phyloP scores from a whole-genome alignment of 2,888 invertebrate genomes.

The Salticus scenicus region DNA sequence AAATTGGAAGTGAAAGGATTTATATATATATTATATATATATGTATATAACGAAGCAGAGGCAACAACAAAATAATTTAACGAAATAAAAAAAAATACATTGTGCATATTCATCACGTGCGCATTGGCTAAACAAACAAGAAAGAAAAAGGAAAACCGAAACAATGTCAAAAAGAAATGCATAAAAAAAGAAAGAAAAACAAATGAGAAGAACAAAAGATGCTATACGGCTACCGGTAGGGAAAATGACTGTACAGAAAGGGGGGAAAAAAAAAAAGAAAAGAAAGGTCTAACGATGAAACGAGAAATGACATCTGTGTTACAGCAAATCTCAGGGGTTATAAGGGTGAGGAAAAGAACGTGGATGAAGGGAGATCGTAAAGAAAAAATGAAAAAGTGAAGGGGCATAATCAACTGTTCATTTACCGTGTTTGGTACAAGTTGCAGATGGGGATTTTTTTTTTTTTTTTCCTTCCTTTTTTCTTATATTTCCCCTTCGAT shows the following conservation, averaged over 20 bases:
- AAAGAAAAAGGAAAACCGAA: neutral
- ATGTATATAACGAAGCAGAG: too few relatives aligned
- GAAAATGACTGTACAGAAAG: neutral
- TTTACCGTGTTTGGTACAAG: slow-evolving; percentile 48
- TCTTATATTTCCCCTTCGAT: neutral
- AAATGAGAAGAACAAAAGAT: slow-evolving; percentile 2
- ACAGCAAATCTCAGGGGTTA: slow-evolving; percentile 5
- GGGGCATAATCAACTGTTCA: slow-evolving; percentile 59
- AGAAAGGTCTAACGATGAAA: neutral
- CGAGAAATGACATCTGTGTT: slow-evolving; percentile 17
- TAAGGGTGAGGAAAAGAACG: neutral
- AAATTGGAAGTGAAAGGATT: too few relatives aligned
- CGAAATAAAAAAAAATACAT: too few relatives aligned
- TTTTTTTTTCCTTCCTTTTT: neutral
- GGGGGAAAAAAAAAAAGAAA: neutral
- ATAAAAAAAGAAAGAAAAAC: neutral
- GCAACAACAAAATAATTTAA: too few relatives aligned
- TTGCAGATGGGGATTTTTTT: slow-evolving; percentile 20
- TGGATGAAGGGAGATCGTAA: neutral
- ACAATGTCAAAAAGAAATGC: neutral
- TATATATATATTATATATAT: too few relatives aligned
- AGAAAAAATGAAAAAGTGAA: neutral
- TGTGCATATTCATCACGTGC: too few relatives aligned
- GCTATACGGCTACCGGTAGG: neutral
- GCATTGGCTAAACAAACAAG: too few relatives aligned